A percentile compares a stretch with the other conserved stretches of the same genome.
phyloP scores from a whole-genome alignment of 1,140 invertebrate species.

The Pseudomyrmex cubaensis region DNA sequence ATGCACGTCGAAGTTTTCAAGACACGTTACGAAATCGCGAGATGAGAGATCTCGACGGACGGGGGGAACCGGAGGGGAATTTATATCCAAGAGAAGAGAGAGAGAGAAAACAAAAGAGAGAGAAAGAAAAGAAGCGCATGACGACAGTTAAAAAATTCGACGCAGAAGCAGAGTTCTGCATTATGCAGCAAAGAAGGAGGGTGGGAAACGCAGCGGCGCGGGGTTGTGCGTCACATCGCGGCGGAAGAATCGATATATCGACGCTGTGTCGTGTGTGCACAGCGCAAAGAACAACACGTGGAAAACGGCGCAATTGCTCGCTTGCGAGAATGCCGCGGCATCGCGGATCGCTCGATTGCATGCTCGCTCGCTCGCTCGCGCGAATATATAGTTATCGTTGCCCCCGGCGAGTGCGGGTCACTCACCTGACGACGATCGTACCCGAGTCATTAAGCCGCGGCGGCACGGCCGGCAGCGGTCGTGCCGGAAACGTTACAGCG shows the following conservation, averaged over 20 bases:
- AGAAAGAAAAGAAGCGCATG: neutral
- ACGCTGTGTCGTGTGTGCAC: slow-evolving; percentile 15
- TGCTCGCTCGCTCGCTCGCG: neutral
- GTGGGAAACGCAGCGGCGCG: slow-evolving; percentile 15
- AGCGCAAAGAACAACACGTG: slow-evolving; percentile 35
- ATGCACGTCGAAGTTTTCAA: no score
- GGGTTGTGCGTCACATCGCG: slow-evolving; percentile 22
- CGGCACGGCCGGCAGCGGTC: slow-evolving; percentile 43
- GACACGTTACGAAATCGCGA: no score
- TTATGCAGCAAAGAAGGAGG: slow-evolving; percentile 15
- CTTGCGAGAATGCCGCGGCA: neutral
- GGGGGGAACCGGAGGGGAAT: no score
- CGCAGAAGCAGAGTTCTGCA: slow-evolving; percentile 39
- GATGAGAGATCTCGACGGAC: no score
- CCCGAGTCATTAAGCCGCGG: slow-evolving; percentile 66
- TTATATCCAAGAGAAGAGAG: no score
- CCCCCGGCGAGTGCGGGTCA: slow-evolving; percentile 64
- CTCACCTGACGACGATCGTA: slow-evolving; percentile 74
- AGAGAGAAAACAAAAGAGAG: neutral
- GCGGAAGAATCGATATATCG: slow-evolving; percentile 55
- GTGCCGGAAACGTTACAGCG: slow-evolving; percentile 67
- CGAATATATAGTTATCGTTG: slow-evolving; percentile 66
- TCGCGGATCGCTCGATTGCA: neutral
- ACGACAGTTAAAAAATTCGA: slow-evolving; percentile 17
- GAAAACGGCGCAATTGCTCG: slow-evolving; percentile 11